These are phyloP conservation scores for Gisinianus flammeolus DNA, from an alignment of 2,888 invertebrate species.

Conservation along the genomic window DNA sequence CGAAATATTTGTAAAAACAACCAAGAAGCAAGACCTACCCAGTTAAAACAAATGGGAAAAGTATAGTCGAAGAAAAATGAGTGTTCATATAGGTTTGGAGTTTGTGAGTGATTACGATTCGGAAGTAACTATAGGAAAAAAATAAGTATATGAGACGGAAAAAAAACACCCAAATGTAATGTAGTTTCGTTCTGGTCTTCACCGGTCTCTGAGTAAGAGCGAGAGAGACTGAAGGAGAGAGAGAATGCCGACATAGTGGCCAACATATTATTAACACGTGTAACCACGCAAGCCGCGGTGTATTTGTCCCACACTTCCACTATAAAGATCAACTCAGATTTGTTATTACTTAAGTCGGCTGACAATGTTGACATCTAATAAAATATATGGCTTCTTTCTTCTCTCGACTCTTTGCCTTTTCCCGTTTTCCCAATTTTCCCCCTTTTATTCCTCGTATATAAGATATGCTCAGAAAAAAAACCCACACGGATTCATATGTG, in stretches of 20 bases:
- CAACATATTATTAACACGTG: conserved; percentile 34
- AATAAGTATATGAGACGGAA: background rate
- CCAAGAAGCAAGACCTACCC: too few species aligned
- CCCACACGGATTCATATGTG: too few species aligned
- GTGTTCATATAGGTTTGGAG: too few species aligned
- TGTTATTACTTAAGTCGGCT: conserved; percentile 24
- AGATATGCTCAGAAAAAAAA: too few species aligned
- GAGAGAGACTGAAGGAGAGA: background rate
- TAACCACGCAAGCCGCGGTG: conserved; percentile 22
- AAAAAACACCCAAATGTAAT: background rate
- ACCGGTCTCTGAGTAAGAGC: background rate
- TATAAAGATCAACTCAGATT: conserved; percentile 33
- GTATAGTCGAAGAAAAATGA: background rate
- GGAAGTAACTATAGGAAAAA: background rate
- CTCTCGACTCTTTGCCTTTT: background rate
- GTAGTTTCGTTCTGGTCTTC: conserved; percentile 14
- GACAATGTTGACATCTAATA: conserved; percentile 27
- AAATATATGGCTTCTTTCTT: conserved; percentile 28
- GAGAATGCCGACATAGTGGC: conserved; percentile 21
- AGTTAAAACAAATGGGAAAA: background rate
- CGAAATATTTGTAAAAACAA: too few species aligned
- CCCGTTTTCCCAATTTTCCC: background rate
- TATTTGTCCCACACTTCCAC: conserved; percentile 5
- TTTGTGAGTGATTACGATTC: background rate
- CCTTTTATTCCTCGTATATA: background rate